These are phyloP conservation scores for Cataglyphis altisquamis DNA, from an alignment of 2,888 invertebrate genomes.

Conservation along the genomic window DNA sequence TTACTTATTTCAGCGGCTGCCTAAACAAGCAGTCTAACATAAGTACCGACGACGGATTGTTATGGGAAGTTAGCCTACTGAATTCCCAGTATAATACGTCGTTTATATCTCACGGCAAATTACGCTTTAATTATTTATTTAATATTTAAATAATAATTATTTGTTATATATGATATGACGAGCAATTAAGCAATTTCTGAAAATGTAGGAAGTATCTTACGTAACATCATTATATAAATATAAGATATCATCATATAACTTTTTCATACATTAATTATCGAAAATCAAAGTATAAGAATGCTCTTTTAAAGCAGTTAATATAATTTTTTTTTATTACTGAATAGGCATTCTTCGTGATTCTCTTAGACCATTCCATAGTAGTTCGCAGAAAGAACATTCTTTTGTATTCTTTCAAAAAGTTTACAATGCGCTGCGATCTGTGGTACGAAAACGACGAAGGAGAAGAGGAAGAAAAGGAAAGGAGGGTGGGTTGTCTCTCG, in stretches of 20 bases:
- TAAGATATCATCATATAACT: background rate
- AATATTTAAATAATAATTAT: background rate
- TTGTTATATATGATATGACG: background rate
- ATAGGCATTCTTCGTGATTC: slow-evolving; percentile 13
- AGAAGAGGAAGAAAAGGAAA: slow-evolving; percentile 16
- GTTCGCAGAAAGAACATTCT: slow-evolving; percentile 61
- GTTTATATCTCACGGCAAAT: background rate
- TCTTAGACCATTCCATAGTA: background rate
- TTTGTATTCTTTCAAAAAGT: slow-evolving; percentile 74
- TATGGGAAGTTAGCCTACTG: slow-evolving; percentile 48
- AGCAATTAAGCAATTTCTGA: background rate
- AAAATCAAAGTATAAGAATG: background rate
- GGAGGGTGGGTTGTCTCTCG: slow-evolving; percentile 37
- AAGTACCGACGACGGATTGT: slow-evolving; percentile 42
- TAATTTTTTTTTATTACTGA: background rate
- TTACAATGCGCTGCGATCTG: slow-evolving; percentile 54
- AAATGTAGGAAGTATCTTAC: background rate
- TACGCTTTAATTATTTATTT: background rate
- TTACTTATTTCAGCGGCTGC: slow-evolving; percentile 8
- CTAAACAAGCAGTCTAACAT: slow-evolving; percentile 16
- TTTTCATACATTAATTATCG: too few species aligned
- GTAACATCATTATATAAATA: background rate
- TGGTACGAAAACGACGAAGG: slow-evolving; percentile 23
- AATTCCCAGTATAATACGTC: background rate
- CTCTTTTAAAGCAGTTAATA: slow-evolving; percentile 14